Base-by-base conservation (phyloP, 2,113 vertebrate genomes). In the Colaptes auratus region DNA sequence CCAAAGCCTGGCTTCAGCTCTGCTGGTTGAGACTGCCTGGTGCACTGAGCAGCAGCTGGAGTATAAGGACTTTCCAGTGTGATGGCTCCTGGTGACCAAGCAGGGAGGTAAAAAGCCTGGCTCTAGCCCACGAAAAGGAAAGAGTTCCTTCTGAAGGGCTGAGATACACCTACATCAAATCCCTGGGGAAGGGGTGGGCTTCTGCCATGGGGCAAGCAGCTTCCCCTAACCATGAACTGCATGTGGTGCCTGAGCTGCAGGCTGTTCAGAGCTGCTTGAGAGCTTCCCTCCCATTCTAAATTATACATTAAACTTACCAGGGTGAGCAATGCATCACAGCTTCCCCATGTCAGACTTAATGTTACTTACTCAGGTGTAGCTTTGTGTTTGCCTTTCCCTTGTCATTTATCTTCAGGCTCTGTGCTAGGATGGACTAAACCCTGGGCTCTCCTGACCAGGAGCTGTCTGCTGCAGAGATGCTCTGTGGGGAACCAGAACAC, bases 231-330 rank as follows among this genome's bases (percentile, higher is more conserved):
- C 48, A n/a, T 83, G 58, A 55, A 73, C 83, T 39, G 66, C 4
- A 7, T 21, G 78, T 10, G 25, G 82, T 72, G 90, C 42, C 93
- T 33, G 81, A 90, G 93, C 93, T 11, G 56, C 92, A 30, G 53
- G 69, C 91, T 96, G 87, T 90, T 96, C 97, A 86, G 92, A 96
- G 93, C 96, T 97, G 96, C 96, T 97, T 95, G 95, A 92, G 96
- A 96, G 94, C 82, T 93, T 84, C 97, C 95, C 95, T 88, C 72
- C 96, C 94, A 77, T 97, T 93, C 97, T 98, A 97, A 98, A 98
- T 97, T 97, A 97, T 95, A 96, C 96, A 97, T 97, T 97, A 96
- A 97, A 96, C 96, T 94, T 95, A 96, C 74, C 96, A 93, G 96
- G 85, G 93, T 95, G 97, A 97, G 96, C 94, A 93, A 97, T 96